Evolutionary conservation across 2,888 invertebrate genomes (phyloP).

Genomic region (Ennomos quercinarius): DNA sequence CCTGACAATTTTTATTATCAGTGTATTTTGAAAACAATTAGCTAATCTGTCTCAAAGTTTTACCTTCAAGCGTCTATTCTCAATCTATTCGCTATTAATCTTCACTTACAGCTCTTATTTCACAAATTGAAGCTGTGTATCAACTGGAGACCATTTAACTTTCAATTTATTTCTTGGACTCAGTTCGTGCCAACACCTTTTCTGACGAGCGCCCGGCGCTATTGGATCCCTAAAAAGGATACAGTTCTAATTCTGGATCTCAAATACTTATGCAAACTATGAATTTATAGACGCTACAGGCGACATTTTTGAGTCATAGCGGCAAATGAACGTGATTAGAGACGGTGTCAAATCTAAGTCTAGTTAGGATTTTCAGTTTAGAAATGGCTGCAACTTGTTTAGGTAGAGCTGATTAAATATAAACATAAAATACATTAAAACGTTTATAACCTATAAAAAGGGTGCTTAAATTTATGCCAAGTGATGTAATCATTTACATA

Average conservation of each 20-base stretch:
- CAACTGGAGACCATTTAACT: slow-evolving; percentile 30
- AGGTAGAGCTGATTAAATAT: not conserved
- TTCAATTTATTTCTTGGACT: slow-evolving; percentile 37
- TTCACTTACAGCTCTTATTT: slow-evolving; percentile 17
- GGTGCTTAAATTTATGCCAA: no score
- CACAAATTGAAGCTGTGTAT: slow-evolving; percentile 27
- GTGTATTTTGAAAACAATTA: not conserved
- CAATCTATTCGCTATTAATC: slow-evolving; percentile 20
- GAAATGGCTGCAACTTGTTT: slow-evolving; percentile 12
- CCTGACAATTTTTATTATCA: not conserved
- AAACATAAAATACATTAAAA: slow-evolving; percentile 1
- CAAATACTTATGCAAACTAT: slow-evolving; percentile 31
- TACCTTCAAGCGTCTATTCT: slow-evolving; percentile 7
- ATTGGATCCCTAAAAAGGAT: slow-evolving; percentile 33
- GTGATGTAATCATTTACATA: slow-evolving; percentile 23
- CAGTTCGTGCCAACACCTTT: slow-evolving; percentile 40
- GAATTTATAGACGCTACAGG: slow-evolving; percentile 27
- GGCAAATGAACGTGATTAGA: slow-evolving; percentile 27
- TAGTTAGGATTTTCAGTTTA: slow-evolving; percentile 16
- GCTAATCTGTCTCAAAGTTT: slow-evolving; percentile 5
- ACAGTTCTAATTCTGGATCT: slow-evolving; percentile 26
- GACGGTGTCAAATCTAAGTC: not conserved
- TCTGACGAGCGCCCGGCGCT: slow-evolving; percentile 33
- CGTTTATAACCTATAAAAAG: no score
- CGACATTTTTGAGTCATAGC: slow-evolving; percentile 33